Conservation (phyloP, 2,888 invertebrate genomes). For the Acrobasis suavella region DNA sequence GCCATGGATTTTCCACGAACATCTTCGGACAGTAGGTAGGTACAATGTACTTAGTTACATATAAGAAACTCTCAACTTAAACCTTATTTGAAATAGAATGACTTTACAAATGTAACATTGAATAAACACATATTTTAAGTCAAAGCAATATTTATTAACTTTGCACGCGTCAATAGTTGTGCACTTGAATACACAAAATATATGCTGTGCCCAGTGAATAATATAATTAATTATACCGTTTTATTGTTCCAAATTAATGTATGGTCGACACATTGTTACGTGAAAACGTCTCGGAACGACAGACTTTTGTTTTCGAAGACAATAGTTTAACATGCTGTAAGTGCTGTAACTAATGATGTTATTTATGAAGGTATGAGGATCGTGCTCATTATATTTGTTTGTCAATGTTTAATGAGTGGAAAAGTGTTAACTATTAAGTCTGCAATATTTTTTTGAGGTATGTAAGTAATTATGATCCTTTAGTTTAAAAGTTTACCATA, state of each 20-base stretch:
- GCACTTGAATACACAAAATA: conserved; percentile 23
- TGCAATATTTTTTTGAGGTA: too few relatives aligned
- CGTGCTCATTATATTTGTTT: neutral
- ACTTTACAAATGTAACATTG: too few relatives aligned
- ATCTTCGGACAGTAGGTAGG: too few relatives aligned
- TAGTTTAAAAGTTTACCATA: neutral
- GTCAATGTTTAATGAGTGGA: neutral
- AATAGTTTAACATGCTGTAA: conserved; percentile 1
- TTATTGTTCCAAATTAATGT: conserved; percentile 23
- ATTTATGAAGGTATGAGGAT: neutral
- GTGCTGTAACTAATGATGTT: neutral
- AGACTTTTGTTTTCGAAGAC: conserved; percentile 11
- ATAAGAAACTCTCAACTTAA: too few relatives aligned
- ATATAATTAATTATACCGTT: conserved; percentile 25
- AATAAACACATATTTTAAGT: neutral
- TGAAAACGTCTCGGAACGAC: conserved; percentile 13
- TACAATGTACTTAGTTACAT: too few relatives aligned
- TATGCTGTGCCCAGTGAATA: conserved; percentile 23
- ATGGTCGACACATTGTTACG: conserved; percentile 13
- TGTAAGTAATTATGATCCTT: neutral
- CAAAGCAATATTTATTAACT: conserved; percentile 1
- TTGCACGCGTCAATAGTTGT: conserved; percentile 1
- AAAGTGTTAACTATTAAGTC: neutral
- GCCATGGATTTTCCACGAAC: too few relatives aligned
- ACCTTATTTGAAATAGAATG: too few relatives aligned